Conservation (phyloP, 2,888 invertebrate species). For the Callinectes sapidus region DNA sequence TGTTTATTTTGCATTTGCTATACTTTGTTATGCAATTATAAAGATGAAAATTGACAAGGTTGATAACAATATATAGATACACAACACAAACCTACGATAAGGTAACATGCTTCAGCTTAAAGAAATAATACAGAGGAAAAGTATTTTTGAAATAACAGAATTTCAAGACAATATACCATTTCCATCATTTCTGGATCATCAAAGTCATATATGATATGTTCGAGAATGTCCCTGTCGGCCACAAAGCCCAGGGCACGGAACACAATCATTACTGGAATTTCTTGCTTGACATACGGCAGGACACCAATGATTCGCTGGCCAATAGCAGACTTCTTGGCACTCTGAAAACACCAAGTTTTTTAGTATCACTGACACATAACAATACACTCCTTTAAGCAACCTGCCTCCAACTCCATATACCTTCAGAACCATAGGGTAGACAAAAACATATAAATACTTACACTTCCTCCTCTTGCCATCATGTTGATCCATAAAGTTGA, state of each 20-base stretch:
- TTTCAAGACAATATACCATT: constrained; percentile 82
- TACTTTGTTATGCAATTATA: not conserved
- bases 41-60: not conserved
- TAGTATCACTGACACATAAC: not conserved
- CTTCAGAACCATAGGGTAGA: too few relatives aligned
- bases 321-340: constrained; percentile 98
- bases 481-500: constrained; percentile 99
- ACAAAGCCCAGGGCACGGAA: constrained; percentile 91
- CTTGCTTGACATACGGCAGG: constrained; percentile 98
- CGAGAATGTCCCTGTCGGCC: constrained; percentile 98
- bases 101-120: too few relatives aligned
- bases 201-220: constrained; percentile 99
- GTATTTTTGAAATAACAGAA: not conserved
- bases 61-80: not conserved
- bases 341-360: constrained; percentile 78
- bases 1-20: not conserved
- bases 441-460: constrained; percentile 44
- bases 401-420: too few relatives aligned
- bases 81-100: too few relatives aligned
- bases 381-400: too few relatives aligned
- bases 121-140: too few relatives aligned
- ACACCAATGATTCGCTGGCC: constrained; percentile 98
- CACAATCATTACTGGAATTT: constrained; percentile 99
- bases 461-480: constrained; percentile 96
- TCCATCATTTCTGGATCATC: constrained; percentile 99